Conservation (phyloP, 1,140 invertebrate genomes). For the Tetramorium simillimum region DNA sequence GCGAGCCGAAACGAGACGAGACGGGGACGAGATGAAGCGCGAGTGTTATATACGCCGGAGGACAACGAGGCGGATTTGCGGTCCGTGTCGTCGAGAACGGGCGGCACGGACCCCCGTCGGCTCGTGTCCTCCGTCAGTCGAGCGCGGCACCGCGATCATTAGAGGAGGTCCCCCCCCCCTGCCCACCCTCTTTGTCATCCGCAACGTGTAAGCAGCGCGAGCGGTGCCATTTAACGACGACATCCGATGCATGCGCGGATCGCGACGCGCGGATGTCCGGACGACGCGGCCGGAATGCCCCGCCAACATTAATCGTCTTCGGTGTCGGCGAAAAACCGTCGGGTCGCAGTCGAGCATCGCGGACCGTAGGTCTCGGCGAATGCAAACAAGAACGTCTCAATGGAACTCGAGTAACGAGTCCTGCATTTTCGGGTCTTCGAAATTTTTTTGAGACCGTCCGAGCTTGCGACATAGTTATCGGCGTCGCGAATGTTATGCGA, state of each 20-base stretch:
- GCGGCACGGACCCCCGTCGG: constrained; percentile 27
- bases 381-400: constrained; percentile 12
- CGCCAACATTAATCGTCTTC: background rate
- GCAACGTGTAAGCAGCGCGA: background rate
- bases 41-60: constrained; percentile 29
- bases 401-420: background rate
- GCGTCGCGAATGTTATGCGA: background rate
- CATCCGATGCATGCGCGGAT: constrained; percentile 26
- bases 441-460: background rate
- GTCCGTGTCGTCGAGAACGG: background rate
- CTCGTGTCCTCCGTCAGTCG: constrained; percentile 72
- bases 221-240: constrained; percentile 10
- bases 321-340: constrained; percentile 12
- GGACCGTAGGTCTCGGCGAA: background rate
- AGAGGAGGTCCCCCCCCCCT: background rate
- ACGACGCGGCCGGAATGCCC: constrained; percentile 32
- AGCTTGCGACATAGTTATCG: background rate
- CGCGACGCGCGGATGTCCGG: constrained; percentile 24
- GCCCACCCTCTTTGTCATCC: constrained; percentile 63
- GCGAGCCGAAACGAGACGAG: constrained; percentile 15
- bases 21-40: background rate
- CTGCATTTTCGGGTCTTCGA: background rate
- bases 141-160: constrained; percentile 59
- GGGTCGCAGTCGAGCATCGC: background rate
- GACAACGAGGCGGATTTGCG: constrained; percentile 26